These are phyloP conservation scores for Eucera pruinosa DNA, from an alignment of 2,888 invertebrate genomes.

Conservation along the genomic window DNA sequence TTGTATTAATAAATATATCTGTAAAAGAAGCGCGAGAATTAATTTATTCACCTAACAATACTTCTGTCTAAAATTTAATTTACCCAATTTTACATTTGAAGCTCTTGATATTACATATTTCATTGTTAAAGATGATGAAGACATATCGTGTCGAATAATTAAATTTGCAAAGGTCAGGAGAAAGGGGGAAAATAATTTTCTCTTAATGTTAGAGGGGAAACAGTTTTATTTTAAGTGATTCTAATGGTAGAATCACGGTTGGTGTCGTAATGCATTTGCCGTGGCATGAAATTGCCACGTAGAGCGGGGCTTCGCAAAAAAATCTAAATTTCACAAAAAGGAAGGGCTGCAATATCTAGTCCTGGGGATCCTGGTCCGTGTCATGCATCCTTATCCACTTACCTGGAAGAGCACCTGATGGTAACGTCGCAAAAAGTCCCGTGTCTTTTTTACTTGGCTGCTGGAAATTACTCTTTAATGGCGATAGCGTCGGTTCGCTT, in stretches of 20 bases:
- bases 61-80: no score
- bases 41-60: no score
- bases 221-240: neutral
- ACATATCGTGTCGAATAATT: no score
- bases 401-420: slow-evolving; percentile 68
- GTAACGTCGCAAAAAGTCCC: slow-evolving; percentile 67
- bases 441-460: slow-evolving; percentile 54
- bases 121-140: no score
- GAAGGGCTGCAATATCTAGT: slow-evolving; percentile 57
- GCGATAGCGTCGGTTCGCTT: slow-evolving; percentile 53
- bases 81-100: no score
- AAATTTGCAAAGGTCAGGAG: no score
- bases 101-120: no score
- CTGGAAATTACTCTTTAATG: slow-evolving; percentile 68
- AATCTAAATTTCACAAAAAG: slow-evolving; percentile 47
- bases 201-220: no score
- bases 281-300: slow-evolving; percentile 42
- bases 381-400: slow-evolving; percentile 70
- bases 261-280: neutral
- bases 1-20: no score
- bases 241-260: neutral
- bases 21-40: no score
- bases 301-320: slow-evolving; percentile 32
- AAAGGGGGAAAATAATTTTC: no score
- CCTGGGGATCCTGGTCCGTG: slow-evolving; percentile 40